A percentile compares a stretch with the other conserved stretches of the same genome.
These are phyloP conservation scores for Egretta garzetta DNA, from an alignment of 2,113 vertebrate species.

Conservation along the genomic window DNA sequence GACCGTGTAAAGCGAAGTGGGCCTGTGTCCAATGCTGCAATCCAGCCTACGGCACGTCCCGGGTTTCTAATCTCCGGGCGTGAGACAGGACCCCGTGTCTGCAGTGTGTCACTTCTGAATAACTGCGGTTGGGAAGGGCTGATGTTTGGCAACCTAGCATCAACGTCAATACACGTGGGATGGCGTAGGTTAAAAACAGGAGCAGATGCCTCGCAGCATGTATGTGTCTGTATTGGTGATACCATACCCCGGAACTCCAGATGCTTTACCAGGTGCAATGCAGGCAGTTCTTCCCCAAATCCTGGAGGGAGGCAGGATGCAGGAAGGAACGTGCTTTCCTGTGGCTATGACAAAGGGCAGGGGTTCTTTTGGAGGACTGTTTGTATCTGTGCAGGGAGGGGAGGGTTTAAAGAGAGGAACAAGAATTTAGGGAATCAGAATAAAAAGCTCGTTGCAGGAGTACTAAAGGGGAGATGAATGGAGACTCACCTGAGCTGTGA, in stretches of 20 bases:
- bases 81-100: background rate
- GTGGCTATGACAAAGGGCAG: background rate
- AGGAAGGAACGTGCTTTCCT: background rate
- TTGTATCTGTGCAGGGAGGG: background rate
- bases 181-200: background rate
- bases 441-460: background rate
- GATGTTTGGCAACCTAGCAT: background rate
- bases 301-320: no score
- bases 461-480: background rate
- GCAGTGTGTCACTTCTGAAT: background rate
- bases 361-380: background rate
- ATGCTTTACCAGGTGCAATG: background rate
- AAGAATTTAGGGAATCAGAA: background rate
- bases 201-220: background rate
- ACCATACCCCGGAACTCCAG: background rate
- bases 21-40: background rate
- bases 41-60: background rate
- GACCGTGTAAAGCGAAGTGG: background rate
- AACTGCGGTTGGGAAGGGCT: background rate
- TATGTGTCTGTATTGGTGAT: background rate
- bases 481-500: background rate
- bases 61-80: rapidly evolving
- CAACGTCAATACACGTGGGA: rapidly evolving
- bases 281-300: background rate
- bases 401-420: background rate